Base-by-base conservation (phyloP, 2,113 vertebrate species). In the Equus quagga region DNA sequence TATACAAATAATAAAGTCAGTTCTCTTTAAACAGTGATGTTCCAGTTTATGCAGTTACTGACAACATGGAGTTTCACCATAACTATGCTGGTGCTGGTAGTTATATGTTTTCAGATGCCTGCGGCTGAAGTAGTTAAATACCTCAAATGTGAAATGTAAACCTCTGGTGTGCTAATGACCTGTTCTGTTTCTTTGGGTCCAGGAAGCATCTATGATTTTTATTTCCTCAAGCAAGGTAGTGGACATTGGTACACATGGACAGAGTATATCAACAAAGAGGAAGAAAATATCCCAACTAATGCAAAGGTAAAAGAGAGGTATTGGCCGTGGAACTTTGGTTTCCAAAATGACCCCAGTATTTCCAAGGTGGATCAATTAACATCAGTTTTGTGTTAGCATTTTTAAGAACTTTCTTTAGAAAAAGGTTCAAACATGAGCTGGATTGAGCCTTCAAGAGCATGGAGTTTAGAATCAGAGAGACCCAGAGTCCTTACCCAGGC, bases 181-280 rank as follows among this genome's bases (percentile, higher is more conserved):
- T 95, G n/a, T 92, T 91, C 67, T 98, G 3, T 96, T 96, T 95
- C 69, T 92, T 95, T 94, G 92, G 19, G 11, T 78, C 46, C 98
- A 99, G 99, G 99, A 73, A 99, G 91, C 46, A 98, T 99, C 94
- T 99, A 99, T 98, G 99, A 99, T 97, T 99, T 99, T 96, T 99
- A 99, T 97, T 99, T 99, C 93, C 70, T 99, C 95, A 99, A 99
- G 98, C 97, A 98, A 49, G 99, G 98, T 56, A 95, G 98, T 10
- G 99, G 99, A 67, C 99, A 99, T 73, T 99, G 99, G 99, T 98
- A 96, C 26, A 69, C 46, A 18, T 99, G 99, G 99, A 99, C 98
- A 0, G 99, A 99, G 5, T 99, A 98, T 65, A 99, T 99, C 96
- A 98, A 99, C 26, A 99, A 98, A 72, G 99, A 99, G 58, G 99